phyloP scores from a whole-genome alignment of 2,113 vertebrate genomes.

The Nematolebias whitei region DNA sequence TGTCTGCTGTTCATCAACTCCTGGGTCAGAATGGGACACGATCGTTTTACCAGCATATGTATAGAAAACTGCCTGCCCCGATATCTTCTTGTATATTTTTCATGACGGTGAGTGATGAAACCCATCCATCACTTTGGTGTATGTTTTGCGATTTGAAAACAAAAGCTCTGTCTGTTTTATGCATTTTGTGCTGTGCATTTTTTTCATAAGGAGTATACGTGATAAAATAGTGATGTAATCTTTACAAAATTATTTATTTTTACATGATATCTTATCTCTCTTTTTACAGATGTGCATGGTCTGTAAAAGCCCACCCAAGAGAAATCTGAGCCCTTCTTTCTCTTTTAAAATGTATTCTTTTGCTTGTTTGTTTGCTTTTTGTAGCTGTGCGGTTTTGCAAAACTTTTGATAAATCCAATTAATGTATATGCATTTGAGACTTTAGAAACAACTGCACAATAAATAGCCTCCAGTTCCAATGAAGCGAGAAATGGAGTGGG shows the following conservation, averaged over 20 bases:
- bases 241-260: no score
- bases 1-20: conserved; percentile 26
- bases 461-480: conserved; percentile 61
- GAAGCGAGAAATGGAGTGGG: neutral
- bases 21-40: neutral
- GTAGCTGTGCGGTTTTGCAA: no score
- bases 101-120: neutral
- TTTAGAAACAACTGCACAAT: conserved; percentile 69
- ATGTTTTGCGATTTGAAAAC: neutral
- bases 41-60: neutral
- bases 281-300: no score
- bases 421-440: conserved; percentile 30
- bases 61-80: neutral
- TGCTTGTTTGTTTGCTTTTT: no score
- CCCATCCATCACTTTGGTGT: neutral
- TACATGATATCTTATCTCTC: no score
- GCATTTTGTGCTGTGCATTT: no score
- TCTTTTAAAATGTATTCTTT: no score
- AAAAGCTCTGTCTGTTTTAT: neutral
- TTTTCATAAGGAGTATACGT: no score
- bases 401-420: no score
- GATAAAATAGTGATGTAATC: no score
- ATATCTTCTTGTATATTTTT: neutral
- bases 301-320: no score
- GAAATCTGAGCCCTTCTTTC: no score